Evolutionary conservation across 2,797 vertebrate species (phyloP).

Genomic region (Tapirus indicus): DNA sequence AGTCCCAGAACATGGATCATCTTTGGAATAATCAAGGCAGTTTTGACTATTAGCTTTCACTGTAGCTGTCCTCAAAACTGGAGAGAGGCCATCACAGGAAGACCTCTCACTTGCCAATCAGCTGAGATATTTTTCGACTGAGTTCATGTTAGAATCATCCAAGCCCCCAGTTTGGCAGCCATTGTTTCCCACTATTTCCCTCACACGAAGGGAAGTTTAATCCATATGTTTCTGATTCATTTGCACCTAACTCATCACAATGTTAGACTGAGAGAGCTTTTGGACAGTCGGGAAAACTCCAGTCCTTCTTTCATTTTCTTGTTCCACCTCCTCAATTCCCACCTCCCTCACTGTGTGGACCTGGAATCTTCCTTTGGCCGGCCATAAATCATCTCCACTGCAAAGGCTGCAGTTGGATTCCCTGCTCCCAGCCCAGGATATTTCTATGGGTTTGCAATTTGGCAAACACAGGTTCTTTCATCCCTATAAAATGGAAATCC

Average conservation of each 20-base stretch:
- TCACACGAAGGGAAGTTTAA: constrained; percentile 6
- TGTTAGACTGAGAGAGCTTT: not conserved
- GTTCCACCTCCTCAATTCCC: not conserved
- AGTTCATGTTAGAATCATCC: not conserved
- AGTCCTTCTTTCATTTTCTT: constrained; percentile 23
- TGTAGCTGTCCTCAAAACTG: not conserved
- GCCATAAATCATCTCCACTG: constrained; percentile 61
- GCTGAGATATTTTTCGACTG: constrained; percentile 43
- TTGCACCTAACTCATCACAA: constrained; percentile 28
- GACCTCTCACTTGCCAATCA: constrained; percentile 23
- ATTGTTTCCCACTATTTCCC: not conserved
- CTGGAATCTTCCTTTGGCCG: constrained; percentile 47
- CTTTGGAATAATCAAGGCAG: not conserved
- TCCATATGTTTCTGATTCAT: constrained; percentile 67
- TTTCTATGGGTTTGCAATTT: constrained; percentile 64
- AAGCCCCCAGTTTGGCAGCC: not conserved
- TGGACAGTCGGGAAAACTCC: constrained; percentile 25
- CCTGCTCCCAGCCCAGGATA: constrained; percentile 40
- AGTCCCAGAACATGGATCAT: not conserved
- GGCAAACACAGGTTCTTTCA: constrained; percentile 68
- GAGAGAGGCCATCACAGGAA: not conserved
- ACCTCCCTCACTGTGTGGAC: not conserved
- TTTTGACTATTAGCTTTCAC: not conserved
- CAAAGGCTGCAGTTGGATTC: constrained; percentile 51
- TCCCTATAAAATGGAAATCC: constrained; percentile 83